These are phyloP conservation scores for Tiaroga cobitis DNA, from an alignment of 2,797 vertebrate genomes.

Conservation along the genomic window DNA sequence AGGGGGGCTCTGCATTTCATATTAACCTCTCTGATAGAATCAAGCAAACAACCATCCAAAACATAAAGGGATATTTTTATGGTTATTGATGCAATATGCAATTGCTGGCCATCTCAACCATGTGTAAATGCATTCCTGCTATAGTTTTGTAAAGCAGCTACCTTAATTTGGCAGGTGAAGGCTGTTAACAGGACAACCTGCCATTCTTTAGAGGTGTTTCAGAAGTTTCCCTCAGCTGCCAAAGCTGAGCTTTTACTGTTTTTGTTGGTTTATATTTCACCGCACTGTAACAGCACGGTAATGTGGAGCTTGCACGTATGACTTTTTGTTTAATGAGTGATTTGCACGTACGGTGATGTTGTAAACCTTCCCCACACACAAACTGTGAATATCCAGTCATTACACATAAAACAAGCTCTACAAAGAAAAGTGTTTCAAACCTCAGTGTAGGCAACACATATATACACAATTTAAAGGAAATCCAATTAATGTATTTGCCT, in stretches of 20 bases:
- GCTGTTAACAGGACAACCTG: conserved; percentile 5
- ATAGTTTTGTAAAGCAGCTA: conserved; percentile 3
- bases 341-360: conserved; percentile 28
- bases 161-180: conserved; percentile 15
- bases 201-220: conserved; percentile 58
- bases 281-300: conserved; percentile 13
- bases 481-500: background rate
- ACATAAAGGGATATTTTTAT: conserved; percentile 6
- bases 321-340: conserved; percentile 41
- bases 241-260: conserved; percentile 69
- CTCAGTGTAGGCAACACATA: conserved; percentile 17
- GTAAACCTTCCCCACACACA: conserved; percentile 47
- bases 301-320: conserved; percentile 30
- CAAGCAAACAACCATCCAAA: conserved; percentile 6
- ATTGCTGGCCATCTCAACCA: background rate
- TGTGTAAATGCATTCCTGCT: conserved; percentile 23
- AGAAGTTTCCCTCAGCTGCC: conserved; percentile 66
- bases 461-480: background rate
- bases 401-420: conserved; percentile 29
- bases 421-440: conserved; percentile 33
- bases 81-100: conserved; percentile 31
- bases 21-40: conserved; percentile 23
- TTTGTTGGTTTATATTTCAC: conserved; percentile 63
- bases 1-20: conserved; percentile 5
- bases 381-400: conserved; percentile 31